Percentiles rank a stretch among this genome's conserved stretches.
These are phyloP conservation scores for Amazona guildingii DNA, from an alignment of 2,113 vertebrate genomes.

Conservation along the genomic window DNA sequence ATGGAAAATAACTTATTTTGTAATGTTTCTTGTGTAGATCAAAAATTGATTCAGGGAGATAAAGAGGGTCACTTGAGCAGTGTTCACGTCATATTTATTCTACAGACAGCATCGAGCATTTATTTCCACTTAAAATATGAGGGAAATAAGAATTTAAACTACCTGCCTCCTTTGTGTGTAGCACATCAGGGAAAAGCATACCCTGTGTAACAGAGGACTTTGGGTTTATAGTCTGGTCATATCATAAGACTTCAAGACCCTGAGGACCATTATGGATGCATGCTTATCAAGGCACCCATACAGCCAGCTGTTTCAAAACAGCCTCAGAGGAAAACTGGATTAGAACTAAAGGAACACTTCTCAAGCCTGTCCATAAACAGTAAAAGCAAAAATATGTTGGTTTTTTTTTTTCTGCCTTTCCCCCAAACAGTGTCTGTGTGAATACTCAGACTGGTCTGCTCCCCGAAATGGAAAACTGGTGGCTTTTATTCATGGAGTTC, in stretches of 20 bases:
- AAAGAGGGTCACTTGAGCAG: not conserved
- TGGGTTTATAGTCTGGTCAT: not conserved
- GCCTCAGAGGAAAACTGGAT: not conserved
- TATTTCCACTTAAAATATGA: not conserved
- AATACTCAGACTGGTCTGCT: not conserved
- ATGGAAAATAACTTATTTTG: not conserved
- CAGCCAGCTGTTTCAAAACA: not conserved
- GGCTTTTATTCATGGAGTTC: fast-evolving
- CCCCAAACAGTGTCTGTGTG: not conserved
- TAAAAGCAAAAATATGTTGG: not conserved
- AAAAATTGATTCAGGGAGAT: not conserved
- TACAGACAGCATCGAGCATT: not conserved
- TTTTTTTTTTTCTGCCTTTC: not conserved
- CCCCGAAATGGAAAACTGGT: fast-evolving
- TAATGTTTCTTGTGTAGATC: not conserved
- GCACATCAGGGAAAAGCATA: not conserved
- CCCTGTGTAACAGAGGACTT: not conserved
- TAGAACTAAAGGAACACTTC: not conserved
- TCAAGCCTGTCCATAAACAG: fast-evolving
- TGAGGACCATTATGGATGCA: fast-evolving
- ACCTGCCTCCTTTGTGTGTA: not conserved
- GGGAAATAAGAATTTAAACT: not conserved
- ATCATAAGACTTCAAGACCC: not conserved
- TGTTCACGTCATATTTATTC: not conserved
- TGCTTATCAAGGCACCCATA: not conserved